Percentiles rank a stretch among this genome's conserved stretches.
phyloP scores from a whole-genome alignment of 2,797 vertebrate genomes.

The Hemitrygon akajei region DNA sequence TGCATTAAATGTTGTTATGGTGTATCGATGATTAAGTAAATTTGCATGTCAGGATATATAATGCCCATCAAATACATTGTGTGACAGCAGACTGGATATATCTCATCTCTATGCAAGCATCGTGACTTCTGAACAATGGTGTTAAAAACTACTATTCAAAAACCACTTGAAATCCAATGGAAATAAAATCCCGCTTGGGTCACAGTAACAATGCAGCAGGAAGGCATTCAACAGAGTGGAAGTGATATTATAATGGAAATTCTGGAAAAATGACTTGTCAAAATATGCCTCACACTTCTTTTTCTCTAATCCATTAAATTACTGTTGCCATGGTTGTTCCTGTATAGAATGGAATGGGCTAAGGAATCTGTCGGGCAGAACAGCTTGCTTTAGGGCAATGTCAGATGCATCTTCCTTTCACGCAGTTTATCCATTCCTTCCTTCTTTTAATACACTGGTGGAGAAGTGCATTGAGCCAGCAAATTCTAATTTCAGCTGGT shows the following conservation, averaged over 20 bases:
- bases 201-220: slow-evolving; percentile 12
- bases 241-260: slow-evolving; percentile 24
- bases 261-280: slow-evolving; percentile 21
- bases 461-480: neutral
- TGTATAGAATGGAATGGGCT: neutral
- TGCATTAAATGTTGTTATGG: neutral
- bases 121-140: neutral
- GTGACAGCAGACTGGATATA: neutral
- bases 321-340: slow-evolving; percentile 10
- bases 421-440: neutral
- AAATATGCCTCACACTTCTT: slow-evolving; percentile 31
- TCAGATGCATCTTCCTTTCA: neutral
- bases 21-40: neutral
- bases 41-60: neutral
- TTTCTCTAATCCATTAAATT: slow-evolving; percentile 11
- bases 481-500: neutral
- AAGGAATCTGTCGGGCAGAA: neutral
- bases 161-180: neutral
- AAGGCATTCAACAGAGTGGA: neutral
- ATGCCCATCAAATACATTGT: neutral
- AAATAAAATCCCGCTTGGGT: neutral
- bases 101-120: neutral
- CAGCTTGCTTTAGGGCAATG: neutral
- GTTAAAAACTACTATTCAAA: slow-evolving; percentile 16
- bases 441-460: neutral